Evolutionary conservation across 53 echinoderm and acorn worm genomes (phyloP), one percentile per base, ranked within the genome.

Genomic region (Arbacia lixula): DNA sequence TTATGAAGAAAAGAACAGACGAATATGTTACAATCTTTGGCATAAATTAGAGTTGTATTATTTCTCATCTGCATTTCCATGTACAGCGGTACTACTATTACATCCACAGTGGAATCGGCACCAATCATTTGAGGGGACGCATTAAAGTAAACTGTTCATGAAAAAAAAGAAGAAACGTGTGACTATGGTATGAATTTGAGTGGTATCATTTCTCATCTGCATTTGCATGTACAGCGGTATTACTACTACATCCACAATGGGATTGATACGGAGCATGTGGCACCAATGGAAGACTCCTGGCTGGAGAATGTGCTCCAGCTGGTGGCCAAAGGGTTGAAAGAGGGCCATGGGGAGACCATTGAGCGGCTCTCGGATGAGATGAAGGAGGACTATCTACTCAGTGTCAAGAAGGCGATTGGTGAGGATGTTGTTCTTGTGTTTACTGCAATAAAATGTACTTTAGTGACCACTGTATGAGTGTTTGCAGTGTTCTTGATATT

Each of bases 201-300:
- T 46, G 46, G 8, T 46, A n/a, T n/a, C n/a, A n/a, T n/a, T n/a
- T n/a, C n/a, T n/a, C n/a, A n/a, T 46, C 42, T 26, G 10, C 26
- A 10, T 29, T 46, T 46, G 46, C 14, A 12, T 46, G 16, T 80
- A 36, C 92, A 96, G 97, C 86, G 97, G 19, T 96, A 96, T 84
- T 96, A 96, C 60, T 96, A 96, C 72, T 96, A 96, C 94, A 96
- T 96, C 26, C 97, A 94, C 92, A 94, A 96, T 94, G 97, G 97
- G 57, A 96, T 96, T 8, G 97, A 96, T 82, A 96, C 97, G 68
- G 97, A 96, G 66, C 97, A 96, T 78, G 97, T 96, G 37, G 97
- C 97, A 27, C 97, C 97, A n/a, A 96, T 96, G 97, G 97, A 96
- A 43, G 97, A 96, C 58, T 94, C 97, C 54, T 96, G 97, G 97